Conservation (phyloP, 2,888 invertebrate genomes). For the Antitype chi region DNA sequence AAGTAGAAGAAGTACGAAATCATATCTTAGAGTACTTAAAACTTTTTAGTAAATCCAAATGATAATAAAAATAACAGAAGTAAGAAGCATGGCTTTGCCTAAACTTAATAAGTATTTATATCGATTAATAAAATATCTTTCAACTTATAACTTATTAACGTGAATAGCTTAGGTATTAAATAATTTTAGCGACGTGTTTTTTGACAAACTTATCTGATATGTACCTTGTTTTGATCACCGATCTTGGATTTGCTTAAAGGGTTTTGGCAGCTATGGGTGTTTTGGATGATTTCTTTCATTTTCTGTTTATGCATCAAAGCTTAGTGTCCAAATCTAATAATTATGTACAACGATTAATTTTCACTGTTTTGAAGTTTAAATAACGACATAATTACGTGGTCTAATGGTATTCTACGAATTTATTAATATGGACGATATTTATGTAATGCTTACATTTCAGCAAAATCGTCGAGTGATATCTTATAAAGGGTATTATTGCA, state of each 20-base stretch:
- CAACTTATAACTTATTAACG: slow-evolving; percentile 83
- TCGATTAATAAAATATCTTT: slow-evolving; percentile 74
- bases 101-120: slow-evolving; percentile 79
- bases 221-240: slow-evolving; percentile 3
- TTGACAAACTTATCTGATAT: slow-evolving; percentile 75
- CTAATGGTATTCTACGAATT: not conserved
- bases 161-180: slow-evolving; percentile 77
- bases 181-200: slow-evolving; percentile 71
- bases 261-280: slow-evolving; percentile 60
- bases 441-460: not conserved
- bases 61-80: slow-evolving; percentile 65
- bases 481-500: slow-evolving; percentile 16
- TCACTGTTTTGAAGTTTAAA: not conserved
- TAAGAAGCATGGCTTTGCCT: slow-evolving; percentile 76
- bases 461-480: slow-evolving; percentile 20
- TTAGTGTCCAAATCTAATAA: not conserved
- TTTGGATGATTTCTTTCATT: not conserved
- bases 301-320: not conserved
- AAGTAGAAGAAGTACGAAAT: slow-evolving; percentile 55
- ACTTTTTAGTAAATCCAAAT: slow-evolving; percentile 60
- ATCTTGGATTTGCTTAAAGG: slow-evolving; percentile 10
- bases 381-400: not conserved
- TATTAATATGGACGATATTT: slow-evolving; percentile 23
- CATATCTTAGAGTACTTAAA: slow-evolving; percentile 72
- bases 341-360: not conserved